Evolutionary conservation across 1,140 invertebrate species (phyloP), one percentile per base, ranked within the genome.

Genomic region (Pachyrhynchus sulphureomaculatus): DNA sequence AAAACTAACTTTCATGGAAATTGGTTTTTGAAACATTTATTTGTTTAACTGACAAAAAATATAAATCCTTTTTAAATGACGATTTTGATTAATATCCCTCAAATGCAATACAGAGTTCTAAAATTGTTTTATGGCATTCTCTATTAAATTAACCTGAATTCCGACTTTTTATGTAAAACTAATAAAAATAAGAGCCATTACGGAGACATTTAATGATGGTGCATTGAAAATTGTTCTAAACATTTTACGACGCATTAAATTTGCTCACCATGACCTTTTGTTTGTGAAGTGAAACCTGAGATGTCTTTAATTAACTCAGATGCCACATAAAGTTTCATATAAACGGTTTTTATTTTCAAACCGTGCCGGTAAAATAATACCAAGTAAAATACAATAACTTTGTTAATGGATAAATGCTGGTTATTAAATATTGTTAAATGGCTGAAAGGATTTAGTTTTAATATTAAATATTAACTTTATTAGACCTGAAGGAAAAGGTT

Each of bases 221-320:
- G 32, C 54, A 37, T 47, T 56, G 42, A 47, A 56, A 56, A 45
- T 41, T 47, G 41, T 41, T 56, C 54, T 56, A 45, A 56, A 56
- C 54, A 47, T 56, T 56, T 56, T 45, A 56, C 24, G 54, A 47
- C 34, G 41, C 42, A 56, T 56, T 56, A 45, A 56, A 56, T 56
- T 41, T 45, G 20, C 42, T 56, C 53, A 54, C 39, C 17, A 20
- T 12, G 20, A 41, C 42, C 41, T 56, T 55, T 45, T 56, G 29
- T 56, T 45, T 56, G 54, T 13, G 1, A 24, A 12, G 26, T 2
- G 24, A n/a, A 55, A 44, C 26, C 37, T 32, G 21, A 55, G 37
- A 44, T 55, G 39, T 42, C 17, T 55, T 55, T 55, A 55, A 55
- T 55, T 55, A 55, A 32, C 9, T 55, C 42, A 15, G 23, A 33